Conservation (phyloP, 2,797 vertebrate species). For the Lacerta viridis region DNA sequence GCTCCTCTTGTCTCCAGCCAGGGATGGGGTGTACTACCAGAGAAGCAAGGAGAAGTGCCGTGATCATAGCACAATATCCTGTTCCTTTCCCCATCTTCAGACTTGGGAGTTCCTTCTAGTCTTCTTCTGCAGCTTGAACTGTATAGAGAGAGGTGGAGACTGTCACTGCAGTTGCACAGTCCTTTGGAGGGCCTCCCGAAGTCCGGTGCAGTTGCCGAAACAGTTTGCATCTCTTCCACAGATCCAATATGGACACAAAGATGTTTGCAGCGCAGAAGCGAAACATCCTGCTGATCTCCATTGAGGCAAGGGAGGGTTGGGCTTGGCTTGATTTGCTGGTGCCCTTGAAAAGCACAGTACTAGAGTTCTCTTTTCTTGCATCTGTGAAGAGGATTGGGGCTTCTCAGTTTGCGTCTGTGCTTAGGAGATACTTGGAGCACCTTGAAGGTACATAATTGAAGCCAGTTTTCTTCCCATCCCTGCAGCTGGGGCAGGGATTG, state of each 20-base stretch:
- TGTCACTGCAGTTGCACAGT: neutral
- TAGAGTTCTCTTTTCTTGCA: too few relatives aligned
- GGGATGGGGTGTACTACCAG: too few relatives aligned
- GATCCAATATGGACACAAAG: neutral
- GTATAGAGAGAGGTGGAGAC: neutral
- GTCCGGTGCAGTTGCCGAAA: neutral
- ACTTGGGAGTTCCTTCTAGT: neutral
- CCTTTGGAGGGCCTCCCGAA: neutral
- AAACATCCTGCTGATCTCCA: neutral
- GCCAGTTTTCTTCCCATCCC: neutral
- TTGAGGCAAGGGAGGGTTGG: too few relatives aligned
- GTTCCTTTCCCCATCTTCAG: neutral
- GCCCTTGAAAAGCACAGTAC: neutral
- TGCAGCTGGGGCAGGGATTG: neutral
- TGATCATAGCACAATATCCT: neutral
- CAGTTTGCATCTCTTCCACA: neutral
- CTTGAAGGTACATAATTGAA: neutral
- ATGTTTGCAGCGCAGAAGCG: neutral
- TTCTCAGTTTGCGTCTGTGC: neutral
- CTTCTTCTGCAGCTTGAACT: neutral
- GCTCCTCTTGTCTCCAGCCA: too few relatives aligned
- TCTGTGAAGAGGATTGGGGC: neutral
- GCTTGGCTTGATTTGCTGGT: too few relatives aligned
- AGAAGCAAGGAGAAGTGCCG: too few relatives aligned
- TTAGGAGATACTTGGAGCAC: neutral